Evolutionary conservation across 2,797 vertebrate genomes (phyloP).

Genomic region (Artibeus lituratus): DNA sequence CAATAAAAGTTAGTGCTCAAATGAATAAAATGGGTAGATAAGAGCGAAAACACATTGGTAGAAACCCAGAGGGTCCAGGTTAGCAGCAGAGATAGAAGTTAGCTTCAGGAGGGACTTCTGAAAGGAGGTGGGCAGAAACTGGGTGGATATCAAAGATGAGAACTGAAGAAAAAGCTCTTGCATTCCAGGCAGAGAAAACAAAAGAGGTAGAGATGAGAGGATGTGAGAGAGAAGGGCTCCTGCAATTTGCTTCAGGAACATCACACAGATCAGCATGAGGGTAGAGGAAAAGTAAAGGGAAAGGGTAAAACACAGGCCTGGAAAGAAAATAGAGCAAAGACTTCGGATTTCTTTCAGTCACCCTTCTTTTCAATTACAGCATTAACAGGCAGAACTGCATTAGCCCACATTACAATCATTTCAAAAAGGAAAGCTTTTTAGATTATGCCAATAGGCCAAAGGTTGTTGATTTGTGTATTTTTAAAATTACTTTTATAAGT

Average conservation of each 20-base stretch:
- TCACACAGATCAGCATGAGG: neutral
- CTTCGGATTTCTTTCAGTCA: neutral
- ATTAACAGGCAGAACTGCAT: neutral
- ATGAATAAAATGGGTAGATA: neutral
- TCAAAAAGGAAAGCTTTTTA: neutral
- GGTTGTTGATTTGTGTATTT: neutral
- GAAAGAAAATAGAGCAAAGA: neutral
- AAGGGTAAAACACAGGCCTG: neutral
- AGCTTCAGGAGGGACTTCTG: neutral
- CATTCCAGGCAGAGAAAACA: neutral
- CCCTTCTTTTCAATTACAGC: neutral
- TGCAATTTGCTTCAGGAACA: too few relatives aligned
- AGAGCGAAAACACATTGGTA: neutral
- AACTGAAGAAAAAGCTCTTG: neutral
- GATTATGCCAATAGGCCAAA: neutral
- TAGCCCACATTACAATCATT: neutral
- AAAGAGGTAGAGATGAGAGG: neutral
- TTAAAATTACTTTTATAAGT: neutral
- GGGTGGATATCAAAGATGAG: neutral
- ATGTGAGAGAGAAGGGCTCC: neutral
- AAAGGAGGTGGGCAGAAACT: neutral
- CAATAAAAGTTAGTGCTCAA: neutral
- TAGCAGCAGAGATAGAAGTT: fast-evolving
- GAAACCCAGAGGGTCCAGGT: neutral
- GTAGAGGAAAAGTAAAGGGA: too few relatives aligned